Conservation (phyloP, 1,140 invertebrate species). For the Cotesia typhae region DNA sequence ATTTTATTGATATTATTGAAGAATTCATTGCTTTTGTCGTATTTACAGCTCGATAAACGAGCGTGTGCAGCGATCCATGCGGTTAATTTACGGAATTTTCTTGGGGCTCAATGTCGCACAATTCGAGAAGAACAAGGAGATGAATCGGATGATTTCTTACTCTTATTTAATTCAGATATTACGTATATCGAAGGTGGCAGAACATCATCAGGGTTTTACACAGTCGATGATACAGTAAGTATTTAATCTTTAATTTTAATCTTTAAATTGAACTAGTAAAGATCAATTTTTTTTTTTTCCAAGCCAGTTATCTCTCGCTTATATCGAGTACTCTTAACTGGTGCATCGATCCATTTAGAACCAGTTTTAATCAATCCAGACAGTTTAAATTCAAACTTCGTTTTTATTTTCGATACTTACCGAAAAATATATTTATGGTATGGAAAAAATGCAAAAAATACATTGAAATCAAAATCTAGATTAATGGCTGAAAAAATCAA, state of each 20-base stretch:
- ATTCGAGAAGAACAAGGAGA: slow-evolving; percentile 96
- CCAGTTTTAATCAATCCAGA: slow-evolving; percentile 77
- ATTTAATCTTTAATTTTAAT: slow-evolving; percentile 25
- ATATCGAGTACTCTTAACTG: slow-evolving; percentile 90
- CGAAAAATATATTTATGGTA: slow-evolving; percentile 92
- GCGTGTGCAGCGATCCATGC: slow-evolving; percentile 99
- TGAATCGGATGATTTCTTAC: slow-evolving; percentile 95
- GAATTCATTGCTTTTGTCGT: too few species aligned
- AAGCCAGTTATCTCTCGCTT: slow-evolving; percentile 84
- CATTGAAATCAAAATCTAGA: slow-evolving; percentile 92
- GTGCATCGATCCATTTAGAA: slow-evolving; percentile 90
- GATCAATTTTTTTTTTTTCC: slow-evolving; percentile 42
- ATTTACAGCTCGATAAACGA: slow-evolving; percentile 88
- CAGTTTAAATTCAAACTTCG: slow-evolving; percentile 89
- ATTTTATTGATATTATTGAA: too few species aligned
- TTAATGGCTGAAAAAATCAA: slow-evolving; percentile 98
- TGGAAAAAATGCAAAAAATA: slow-evolving; percentile 92
- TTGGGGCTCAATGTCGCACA: slow-evolving; percentile 96
- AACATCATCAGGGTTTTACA: slow-evolving; percentile 97
- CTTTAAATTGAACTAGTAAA: slow-evolving; percentile 5
- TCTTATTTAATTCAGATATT: slow-evolving; percentile 91
- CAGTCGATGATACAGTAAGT: slow-evolving; percentile 89
- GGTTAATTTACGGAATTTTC: slow-evolving; percentile 94
- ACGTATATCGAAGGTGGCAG: slow-evolving; percentile 96
- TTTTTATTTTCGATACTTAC: slow-evolving; percentile 92